Conservation (phyloP, 2,888 invertebrate genomes). For the Ormyrus thymus region DNA sequence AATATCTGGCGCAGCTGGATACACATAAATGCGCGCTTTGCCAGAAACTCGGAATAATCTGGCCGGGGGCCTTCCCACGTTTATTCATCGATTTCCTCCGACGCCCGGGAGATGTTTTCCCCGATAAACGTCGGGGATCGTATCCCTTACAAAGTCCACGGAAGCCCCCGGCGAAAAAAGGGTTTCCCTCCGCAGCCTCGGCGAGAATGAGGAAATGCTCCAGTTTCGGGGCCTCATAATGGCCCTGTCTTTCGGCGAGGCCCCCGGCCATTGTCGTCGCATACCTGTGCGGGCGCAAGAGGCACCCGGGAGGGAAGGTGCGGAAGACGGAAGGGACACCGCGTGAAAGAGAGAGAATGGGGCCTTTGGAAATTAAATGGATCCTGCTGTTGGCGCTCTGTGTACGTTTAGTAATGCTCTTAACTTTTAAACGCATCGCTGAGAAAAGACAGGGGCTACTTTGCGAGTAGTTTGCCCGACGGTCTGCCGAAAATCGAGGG, state of each 20-base stretch:
- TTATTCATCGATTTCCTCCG: constrained; percentile 36
- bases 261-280: constrained; percentile 20
- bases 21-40: not conserved
- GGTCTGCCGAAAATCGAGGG: too few relatives aligned
- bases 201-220: constrained; percentile 44
- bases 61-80: constrained; percentile 37
- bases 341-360: constrained; percentile 3
- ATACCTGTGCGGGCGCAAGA: constrained; percentile 31
- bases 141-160: constrained; percentile 55
- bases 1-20: constrained; percentile 36
- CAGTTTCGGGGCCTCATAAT: constrained; percentile 32
- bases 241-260: not conserved
- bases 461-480: not conserved
- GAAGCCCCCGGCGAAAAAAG: constrained; percentile 30
- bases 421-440: constrained; percentile 21
- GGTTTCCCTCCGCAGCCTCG: constrained; percentile 41
- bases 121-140: constrained; percentile 34
- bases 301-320: constrained; percentile 15
- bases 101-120: not conserved
- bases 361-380: constrained; percentile 20
- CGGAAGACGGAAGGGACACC: constrained; percentile 6
- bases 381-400: not conserved
- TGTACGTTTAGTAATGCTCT: constrained; percentile 36
- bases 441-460: too few relatives aligned
- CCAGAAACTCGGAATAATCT: constrained; percentile 32